Conservation (phyloP, 2,888 invertebrate species). For the Oxycera nigricornis region DNA sequence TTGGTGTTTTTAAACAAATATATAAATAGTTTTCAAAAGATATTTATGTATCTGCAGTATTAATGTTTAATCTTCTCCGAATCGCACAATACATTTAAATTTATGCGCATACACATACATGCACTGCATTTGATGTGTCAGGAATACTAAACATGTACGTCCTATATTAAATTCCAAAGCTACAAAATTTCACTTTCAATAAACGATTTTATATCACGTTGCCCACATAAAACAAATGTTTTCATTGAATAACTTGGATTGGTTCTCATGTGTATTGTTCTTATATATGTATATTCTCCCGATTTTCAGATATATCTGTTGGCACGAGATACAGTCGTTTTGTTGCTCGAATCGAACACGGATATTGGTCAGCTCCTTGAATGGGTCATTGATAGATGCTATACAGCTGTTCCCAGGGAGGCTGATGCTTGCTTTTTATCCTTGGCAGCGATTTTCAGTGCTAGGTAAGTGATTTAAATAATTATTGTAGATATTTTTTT, state of each 20-base stretch:
- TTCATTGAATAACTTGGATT: constrained; percentile 3
- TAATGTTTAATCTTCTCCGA: too few species aligned
- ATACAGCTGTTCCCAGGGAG: constrained; percentile 87
- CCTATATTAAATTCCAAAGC: neutral
- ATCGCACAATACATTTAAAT: neutral
- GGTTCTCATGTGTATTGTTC: neutral
- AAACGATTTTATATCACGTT: constrained; percentile 19
- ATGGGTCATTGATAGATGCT: constrained; percentile 98
- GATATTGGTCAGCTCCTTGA: constrained; percentile 91
- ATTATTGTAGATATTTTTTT: neutral
- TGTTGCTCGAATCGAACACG: constrained; percentile 93
- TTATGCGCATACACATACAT: neutral
- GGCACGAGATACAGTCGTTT: constrained; percentile 91
- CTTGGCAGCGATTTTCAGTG: constrained; percentile 94
- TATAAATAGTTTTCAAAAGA: too few species aligned
- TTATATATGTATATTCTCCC: constrained; percentile 24
- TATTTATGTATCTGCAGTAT: too few species aligned
- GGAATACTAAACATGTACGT: neutral
- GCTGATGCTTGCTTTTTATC: constrained; percentile 97
- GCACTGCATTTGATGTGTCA: too few species aligned
- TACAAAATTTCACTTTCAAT: neutral
- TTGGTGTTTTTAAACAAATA: too few species aligned
- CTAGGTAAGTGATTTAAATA: constrained; percentile 71
- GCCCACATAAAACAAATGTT: neutral
- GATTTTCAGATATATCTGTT: constrained; percentile 80